Percentiles rank a stretch among this genome's conserved stretches.
phyloP scores from a whole-genome alignment of 2,797 vertebrate genomes.

The Intellagama lesueurii region DNA sequence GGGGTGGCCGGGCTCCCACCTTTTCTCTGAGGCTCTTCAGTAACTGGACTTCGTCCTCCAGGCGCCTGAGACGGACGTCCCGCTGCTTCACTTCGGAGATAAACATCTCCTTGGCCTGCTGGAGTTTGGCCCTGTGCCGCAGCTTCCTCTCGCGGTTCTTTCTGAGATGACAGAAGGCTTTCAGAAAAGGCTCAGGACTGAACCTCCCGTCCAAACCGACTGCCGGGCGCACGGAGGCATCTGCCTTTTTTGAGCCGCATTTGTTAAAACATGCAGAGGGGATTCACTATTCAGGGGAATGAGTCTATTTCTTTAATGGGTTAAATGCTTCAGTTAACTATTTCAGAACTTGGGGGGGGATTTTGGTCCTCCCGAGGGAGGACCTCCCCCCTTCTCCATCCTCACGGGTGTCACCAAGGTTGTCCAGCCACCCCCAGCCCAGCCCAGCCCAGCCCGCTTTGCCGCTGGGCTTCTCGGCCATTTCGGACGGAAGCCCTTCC shows the following conservation, averaged over 20 bases:
- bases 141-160: constrained; percentile 88
- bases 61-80: constrained; percentile 85
- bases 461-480: too few species aligned
- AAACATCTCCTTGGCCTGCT: constrained; percentile 86
- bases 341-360: too few species aligned
- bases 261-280: too few species aligned
- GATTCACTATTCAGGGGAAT: too few species aligned
- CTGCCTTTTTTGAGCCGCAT: too few species aligned
- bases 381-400: too few species aligned
- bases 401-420: too few species aligned
- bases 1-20: constrained; percentile 74
- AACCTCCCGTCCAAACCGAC: neutral
- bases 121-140: constrained; percentile 87
- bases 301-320: too few species aligned
- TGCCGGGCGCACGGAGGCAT: neutral
- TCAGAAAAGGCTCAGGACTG: neutral
- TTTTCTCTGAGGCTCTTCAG: constrained; percentile 85
- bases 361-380: neutral
- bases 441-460: neutral
- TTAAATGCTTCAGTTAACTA: too few species aligned
- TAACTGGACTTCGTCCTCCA: constrained; percentile 85
- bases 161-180: constrained; percentile 73
- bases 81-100: constrained; percentile 83
- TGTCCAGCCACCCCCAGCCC: neutral
- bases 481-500: neutral